Base-by-base conservation (phyloP, 2,797 vertebrate genomes). In the Sarcoramphus papa region DNA sequence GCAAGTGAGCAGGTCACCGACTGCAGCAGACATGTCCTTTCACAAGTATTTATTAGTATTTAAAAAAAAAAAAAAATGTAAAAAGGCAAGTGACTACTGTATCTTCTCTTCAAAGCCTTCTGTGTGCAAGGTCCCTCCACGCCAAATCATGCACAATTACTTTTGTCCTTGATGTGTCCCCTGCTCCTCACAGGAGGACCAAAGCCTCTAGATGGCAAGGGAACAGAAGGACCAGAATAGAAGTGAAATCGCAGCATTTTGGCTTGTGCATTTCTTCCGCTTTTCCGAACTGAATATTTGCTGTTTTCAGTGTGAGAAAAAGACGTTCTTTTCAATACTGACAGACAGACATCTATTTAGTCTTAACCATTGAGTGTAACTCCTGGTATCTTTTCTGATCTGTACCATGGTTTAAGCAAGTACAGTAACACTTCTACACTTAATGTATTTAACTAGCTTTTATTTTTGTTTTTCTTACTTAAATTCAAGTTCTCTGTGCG, bases 321-420 rank as follows among this genome's bases (percentile, higher is more conserved):
- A 11, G 1, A 18, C 0, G 0, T 30, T 31, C 1, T 51, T 85
- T 73, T 67, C 11, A 5, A 24, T 74, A 21, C 6, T 28, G 37
- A 78, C 41, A 30, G 28, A 72, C n/a, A 60, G 20, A 6, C 9
- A 23, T 40, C 5, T 85, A 11, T 75, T 60, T 72, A 59, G 14
- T 37, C 22, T 81, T 72, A 73, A 82, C 20, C 14, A 14, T 4
- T 53, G n/a, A 27, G 2, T 47, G 41, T 76, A 60, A 78, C 31
- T 86, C 17, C 14, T 73, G 27, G 2, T 73, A 9, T 54, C 4
- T 83, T 60, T 79, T 88, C 21, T 65, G 22, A 59, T 64, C 16
- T 84, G 7, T 78, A 48, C 5, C 5, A 2, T 54, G 62, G 6
- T 68, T 95, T 78, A 68, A 92, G 69, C 10, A 72, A 69, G 8